These are phyloP conservation scores for Lycocorax pyrrhopterus DNA, from an alignment of 2,113 vertebrate species.

Conservation along the genomic window DNA sequence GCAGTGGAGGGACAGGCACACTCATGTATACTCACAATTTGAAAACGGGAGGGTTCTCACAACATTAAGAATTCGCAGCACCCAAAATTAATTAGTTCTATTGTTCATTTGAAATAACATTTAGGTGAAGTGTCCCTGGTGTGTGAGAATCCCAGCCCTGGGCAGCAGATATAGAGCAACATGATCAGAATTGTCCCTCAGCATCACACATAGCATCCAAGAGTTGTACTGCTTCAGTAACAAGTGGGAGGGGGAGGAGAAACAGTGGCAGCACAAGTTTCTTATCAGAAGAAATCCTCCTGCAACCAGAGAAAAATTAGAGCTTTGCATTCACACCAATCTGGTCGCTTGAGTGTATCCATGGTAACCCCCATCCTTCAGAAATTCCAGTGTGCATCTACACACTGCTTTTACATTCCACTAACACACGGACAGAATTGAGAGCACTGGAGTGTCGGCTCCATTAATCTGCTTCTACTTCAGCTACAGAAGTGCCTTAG, in stretches of 20 bases:
- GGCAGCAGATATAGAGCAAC: neutral
- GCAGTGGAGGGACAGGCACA: neutral
- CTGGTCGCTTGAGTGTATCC: conserved; percentile 68
- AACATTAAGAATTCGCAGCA: rapidly evolving
- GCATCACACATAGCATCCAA: neutral
- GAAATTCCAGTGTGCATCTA: conserved; percentile 44
- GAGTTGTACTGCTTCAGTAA: neutral
- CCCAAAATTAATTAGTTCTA: neutral
- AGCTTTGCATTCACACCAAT: conserved; percentile 1
- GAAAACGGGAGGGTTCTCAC: neutral
- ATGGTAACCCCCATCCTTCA: conserved; percentile 73
- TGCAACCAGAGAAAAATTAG: conserved; percentile 28
- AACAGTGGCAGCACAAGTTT: conserved; percentile 22
- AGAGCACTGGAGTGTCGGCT: neutral
- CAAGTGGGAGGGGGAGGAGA: neutral
- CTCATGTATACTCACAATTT: neutral
- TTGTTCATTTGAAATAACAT: neutral
- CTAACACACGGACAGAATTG: conserved; percentile 1
- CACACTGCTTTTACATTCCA: conserved; percentile 21
- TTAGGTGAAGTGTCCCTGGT: neutral
- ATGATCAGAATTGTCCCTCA: neutral
- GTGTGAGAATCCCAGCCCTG: neutral
- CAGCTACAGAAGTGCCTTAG: neutral
- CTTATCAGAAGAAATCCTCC: conserved; percentile 56
- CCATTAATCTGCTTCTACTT: neutral